Percentiles rank a stretch among this genome's conserved stretches.
Evolutionary conservation across 2,797 vertebrate genomes (phyloP).

Genomic region (Balearica regulorum): DNA sequence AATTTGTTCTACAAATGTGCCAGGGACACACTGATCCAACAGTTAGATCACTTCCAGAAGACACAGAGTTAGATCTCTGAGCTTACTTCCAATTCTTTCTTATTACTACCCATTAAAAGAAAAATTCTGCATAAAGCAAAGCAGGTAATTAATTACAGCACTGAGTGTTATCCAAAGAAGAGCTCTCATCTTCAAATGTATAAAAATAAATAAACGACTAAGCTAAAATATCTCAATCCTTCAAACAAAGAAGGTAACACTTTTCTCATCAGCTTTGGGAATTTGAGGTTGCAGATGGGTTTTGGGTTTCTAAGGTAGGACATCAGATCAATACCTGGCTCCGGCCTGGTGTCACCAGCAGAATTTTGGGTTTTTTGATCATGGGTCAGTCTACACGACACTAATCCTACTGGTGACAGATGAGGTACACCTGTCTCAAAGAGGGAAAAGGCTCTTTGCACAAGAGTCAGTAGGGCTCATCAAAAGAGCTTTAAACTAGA

Average conservation of each 20-base stretch:
- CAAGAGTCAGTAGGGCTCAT: too few species aligned
- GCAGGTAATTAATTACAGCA: not conserved
- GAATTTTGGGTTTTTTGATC: too few species aligned
- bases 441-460: too few species aligned
- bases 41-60: constrained; percentile 60
- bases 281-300: not conserved
- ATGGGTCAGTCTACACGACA: too few species aligned
- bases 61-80: constrained; percentile 21
- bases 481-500: too few species aligned
- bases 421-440: too few species aligned
- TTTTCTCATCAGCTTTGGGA: not conserved
- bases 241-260: not conserved
- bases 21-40: constrained; percentile 64
- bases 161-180: not conserved
- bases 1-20: constrained; percentile 65
- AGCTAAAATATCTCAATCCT: not conserved
- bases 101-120: not conserved
- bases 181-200: fast-evolving
- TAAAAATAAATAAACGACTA: not conserved
- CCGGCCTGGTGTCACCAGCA: too few species aligned
- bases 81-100: constrained; percentile 17
- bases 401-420: too few species aligned
- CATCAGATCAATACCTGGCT: too few species aligned
- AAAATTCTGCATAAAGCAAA: not conserved
- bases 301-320: not conserved